Conservation (phyloP, 2,113 vertebrate genomes). For the Ibidorhyncha struthersii region DNA sequence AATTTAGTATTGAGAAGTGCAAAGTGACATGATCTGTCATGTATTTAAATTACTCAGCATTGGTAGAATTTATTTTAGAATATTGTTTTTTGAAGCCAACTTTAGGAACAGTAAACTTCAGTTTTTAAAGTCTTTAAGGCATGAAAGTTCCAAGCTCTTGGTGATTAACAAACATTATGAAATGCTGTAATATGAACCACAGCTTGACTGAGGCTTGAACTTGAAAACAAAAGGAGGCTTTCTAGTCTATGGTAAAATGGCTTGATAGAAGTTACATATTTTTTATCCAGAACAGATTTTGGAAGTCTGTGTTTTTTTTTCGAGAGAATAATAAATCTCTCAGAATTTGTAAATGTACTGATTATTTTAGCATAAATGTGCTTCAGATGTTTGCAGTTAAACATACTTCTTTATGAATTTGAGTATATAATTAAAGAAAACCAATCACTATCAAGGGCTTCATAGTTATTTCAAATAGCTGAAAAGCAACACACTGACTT, state of each 20-base stretch:
- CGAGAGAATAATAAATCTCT: neutral
- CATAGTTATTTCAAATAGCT: neutral
- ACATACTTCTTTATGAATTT: neutral
- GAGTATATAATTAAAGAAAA: neutral
- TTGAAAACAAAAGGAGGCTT: conserved; percentile 13
- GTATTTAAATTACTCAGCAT: conserved; percentile 8
- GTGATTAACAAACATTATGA: neutral
- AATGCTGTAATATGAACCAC: neutral
- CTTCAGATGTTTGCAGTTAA: neutral
- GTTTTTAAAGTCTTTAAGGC: neutral
- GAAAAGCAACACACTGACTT: neutral
- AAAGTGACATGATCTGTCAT: conserved; percentile 14
- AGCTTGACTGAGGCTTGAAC: neutral
- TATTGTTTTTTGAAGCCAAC: neutral
- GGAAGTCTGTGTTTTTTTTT: neutral
- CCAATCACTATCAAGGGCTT: neutral
- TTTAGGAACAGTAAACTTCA: neutral
- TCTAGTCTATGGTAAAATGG: neutral
- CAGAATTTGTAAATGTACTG: neutral
- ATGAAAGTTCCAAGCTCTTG: conserved; percentile 14
- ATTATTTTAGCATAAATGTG: neutral
- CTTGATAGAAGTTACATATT: neutral
- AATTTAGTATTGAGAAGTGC: neutral
- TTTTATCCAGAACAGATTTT: conserved; percentile 10
- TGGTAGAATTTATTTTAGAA: neutral